Percentiles rank a stretch among this genome's conserved stretches.
These are phyloP conservation scores for Crossocerus cetratus DNA, from an alignment of 2,888 invertebrate species.

Conservation along the genomic window DNA sequence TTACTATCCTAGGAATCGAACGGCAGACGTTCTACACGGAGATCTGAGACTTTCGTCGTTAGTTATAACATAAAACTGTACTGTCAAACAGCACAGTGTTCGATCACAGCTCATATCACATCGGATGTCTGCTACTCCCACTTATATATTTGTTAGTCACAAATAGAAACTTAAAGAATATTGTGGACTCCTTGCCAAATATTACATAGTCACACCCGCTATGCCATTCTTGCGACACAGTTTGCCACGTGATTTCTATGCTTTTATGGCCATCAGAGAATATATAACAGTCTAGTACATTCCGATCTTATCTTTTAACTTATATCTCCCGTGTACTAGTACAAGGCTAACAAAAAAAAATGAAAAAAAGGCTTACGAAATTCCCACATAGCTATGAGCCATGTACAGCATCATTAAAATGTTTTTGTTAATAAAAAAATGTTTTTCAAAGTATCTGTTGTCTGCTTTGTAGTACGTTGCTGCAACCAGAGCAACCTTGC, in stretches of 20 bases:
- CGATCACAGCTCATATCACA: neutral
- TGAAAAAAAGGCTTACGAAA: neutral
- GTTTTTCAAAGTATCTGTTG: neutral
- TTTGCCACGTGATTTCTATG: conserved; percentile 8
- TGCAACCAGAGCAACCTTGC: too few relatives aligned
- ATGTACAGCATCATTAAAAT: neutral
- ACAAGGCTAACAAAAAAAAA: too few relatives aligned
- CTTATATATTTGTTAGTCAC: neutral
- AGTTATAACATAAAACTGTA: neutral
- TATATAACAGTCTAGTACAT: too few relatives aligned
- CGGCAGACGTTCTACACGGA: conserved; percentile 92
- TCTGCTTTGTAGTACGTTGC: neutral
- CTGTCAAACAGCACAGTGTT: neutral
- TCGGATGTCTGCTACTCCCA: neutral
- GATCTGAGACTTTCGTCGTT: conserved; percentile 79
- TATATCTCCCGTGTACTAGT: too few relatives aligned
- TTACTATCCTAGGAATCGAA: conserved; percentile 86
- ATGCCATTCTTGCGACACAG: neutral
- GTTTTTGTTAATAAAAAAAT: neutral
- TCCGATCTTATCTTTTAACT: too few relatives aligned
- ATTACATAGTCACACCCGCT: neutral
- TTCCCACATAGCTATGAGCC: neutral
- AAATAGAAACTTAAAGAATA: neutral
- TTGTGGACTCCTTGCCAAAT: too few relatives aligned
- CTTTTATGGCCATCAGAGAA: neutral